These are phyloP conservation scores for Pycnomerus fuliginosus DNA, from an alignment of 2,888 invertebrate species.

Conservation along the genomic window DNA sequence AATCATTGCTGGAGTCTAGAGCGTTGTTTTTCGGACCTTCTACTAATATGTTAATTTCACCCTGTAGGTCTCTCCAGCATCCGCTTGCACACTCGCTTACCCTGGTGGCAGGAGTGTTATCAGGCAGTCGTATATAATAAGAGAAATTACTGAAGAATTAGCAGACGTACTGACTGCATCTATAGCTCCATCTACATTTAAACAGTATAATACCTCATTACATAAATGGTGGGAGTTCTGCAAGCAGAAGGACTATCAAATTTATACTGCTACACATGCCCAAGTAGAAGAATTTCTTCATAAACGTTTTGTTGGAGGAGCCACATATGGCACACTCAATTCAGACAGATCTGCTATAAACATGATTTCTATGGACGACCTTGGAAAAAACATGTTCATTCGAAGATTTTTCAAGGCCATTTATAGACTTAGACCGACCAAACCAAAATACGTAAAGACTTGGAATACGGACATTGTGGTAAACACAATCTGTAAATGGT, in stretches of 20 bases:
- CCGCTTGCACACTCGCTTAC: background rate
- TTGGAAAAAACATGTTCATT: background rate
- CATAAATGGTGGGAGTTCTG: background rate
- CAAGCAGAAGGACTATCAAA: background rate
- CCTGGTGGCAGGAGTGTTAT: constrained; percentile 1
- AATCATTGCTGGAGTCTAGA: background rate
- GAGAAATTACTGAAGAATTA: background rate
- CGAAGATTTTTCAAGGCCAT: background rate
- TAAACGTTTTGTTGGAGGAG: background rate
- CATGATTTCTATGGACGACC: background rate
- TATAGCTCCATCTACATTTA: background rate
- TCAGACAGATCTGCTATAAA: background rate
- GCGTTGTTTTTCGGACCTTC: background rate
- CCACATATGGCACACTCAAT: background rate
- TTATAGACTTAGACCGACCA: background rate
- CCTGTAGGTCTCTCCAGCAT: background rate
- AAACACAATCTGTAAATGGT: background rate
- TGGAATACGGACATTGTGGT: background rate
- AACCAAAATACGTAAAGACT: background rate
- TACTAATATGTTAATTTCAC: background rate
- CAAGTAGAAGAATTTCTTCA: background rate
- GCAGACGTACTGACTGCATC: background rate
- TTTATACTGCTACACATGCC: background rate
- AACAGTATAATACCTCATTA: background rate
- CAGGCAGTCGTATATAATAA: background rate